Conservation (phyloP, 2,113 vertebrate species). For the Struthio camelus region DNA sequence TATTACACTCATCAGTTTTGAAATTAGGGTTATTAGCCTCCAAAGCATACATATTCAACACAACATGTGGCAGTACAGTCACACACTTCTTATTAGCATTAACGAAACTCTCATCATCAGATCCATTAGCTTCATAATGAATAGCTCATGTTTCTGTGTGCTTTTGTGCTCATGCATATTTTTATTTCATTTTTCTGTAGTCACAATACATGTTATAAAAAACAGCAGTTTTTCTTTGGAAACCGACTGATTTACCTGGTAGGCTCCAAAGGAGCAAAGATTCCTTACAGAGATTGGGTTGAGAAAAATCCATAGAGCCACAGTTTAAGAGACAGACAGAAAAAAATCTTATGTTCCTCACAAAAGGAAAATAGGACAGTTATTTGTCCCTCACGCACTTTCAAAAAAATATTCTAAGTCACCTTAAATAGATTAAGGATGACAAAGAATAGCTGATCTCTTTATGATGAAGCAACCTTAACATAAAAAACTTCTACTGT, state of each 20-base stretch:
- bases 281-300: fast-evolving
- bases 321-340: background rate
- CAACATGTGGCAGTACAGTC: background rate
- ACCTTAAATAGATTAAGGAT: background rate
- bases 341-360: background rate
- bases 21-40: background rate
- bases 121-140: background rate
- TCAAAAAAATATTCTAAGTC: background rate
- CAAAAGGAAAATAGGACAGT: background rate
- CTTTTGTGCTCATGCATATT: background rate
- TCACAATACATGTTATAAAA: background rate
- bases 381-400: background rate
- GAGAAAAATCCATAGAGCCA: background rate
- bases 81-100: background rate
- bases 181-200: background rate
- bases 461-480: background rate
- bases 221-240: background rate
- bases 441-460: background rate
- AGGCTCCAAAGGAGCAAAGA: background rate
- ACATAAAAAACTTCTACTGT: background rate
- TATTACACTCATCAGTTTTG: background rate
- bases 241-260: background rate
- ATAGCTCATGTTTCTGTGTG: background rate
- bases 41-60: background rate
- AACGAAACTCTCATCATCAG: background rate